Evolutionary conservation across 1,140 invertebrate genomes (phyloP).

Genomic region (Zaprionus camerounensis): DNA sequence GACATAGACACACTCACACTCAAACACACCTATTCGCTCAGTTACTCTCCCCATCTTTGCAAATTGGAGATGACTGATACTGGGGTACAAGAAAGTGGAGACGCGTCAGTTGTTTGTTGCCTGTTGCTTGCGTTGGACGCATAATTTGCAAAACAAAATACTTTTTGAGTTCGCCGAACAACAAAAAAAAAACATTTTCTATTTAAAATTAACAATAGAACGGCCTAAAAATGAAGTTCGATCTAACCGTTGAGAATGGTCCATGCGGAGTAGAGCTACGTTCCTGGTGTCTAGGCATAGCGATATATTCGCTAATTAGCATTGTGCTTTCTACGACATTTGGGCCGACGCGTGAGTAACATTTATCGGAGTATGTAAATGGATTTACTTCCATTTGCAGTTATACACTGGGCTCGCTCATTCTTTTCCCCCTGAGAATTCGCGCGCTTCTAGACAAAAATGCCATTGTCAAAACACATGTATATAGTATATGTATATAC

Average conservation of each 20-base stretch:
- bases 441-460: background rate
- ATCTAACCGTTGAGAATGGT: conserved; percentile 60
- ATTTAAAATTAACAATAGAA: conserved; percentile 1
- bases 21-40: background rate
- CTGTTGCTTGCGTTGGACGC: conserved; percentile 22
- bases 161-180: background rate
- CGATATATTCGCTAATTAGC: conserved; percentile 49
- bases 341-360: conserved; percentile 52
- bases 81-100: background rate
- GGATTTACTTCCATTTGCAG: conserved; percentile 1
- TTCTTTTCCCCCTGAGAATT: background rate
- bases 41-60: background rate
- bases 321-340: conserved; percentile 39
- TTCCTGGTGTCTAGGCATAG: conserved; percentile 66
- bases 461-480: conserved; percentile 10
- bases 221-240: conserved; percentile 59
- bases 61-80: conserved; percentile 16
- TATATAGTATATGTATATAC: background rate
- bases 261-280: conserved; percentile 57
- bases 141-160: background rate
- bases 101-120: conserved; percentile 45
- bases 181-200: background rate
- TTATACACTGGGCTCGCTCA: background rate
- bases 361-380: conserved; percentile 30
- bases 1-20: conserved; percentile 9